Evolutionary conservation across 2,888 invertebrate species (phyloP), one percentile per base, ranked within the genome.

Genomic region (Epistrophe grossulariae): DNA sequence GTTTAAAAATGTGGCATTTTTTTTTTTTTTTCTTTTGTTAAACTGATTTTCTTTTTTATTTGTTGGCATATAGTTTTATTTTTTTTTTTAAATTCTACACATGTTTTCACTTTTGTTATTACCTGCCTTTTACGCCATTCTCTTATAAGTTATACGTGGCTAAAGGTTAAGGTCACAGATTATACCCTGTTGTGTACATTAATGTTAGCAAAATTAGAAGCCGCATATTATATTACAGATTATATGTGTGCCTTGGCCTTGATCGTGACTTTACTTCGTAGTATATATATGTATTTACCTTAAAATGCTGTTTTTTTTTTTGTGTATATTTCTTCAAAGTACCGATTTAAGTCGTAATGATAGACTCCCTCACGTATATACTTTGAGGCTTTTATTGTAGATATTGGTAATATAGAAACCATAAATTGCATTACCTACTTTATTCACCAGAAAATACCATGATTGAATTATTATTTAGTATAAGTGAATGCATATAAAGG

Each of bases 61-160:
- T 24, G 10, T 24, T 24, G 24, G 24, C 52, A 55, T 24, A 24
- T 28, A n/a, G 15, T 55, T 31, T 31, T 55, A 55, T 55, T 55
- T 55, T 55, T n/a, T n/a, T n/a, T n/a, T n/a, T 55, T 15, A 55
- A 55, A 55, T 55, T 55, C 55, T 31, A 55, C 55, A 55, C 55
- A 55, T 55, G 55, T 55, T 55, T 55, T 55, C 55, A 55, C 55
- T 55, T 55, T 55, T 55, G 28, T 55, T 55, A 31, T 55, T 9
- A 15, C n/a, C 31, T 55, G 55, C n/a, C 31, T 55, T 55, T 24
- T 24, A n/a, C n/a, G 55, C n/a, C 55, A 28, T 55, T 28, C 55
- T 55, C 55, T 55, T 52, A 11, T 31, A n/a, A n/a, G n/a, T n/a
- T n/a, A 31, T 50, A 55, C 55, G 55, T 55, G 55, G 15, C 28